Evolutionary conservation across 2,113 vertebrate genomes (phyloP), one percentile per base, ranked within the genome.

Genomic region (Nothocercus nigrocapillus): DNA sequence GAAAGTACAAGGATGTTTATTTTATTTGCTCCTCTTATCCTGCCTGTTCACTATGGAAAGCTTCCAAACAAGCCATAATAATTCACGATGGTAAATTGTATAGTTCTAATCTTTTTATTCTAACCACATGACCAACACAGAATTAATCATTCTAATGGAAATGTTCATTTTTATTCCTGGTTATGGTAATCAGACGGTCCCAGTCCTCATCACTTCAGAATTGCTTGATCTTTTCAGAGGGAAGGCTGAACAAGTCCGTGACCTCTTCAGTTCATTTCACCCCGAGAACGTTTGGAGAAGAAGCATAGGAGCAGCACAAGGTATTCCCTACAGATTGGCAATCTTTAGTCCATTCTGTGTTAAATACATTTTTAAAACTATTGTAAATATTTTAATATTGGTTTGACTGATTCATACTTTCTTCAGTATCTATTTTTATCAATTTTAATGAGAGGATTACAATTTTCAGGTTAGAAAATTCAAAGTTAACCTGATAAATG

Each of bases 311-410:
- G 25, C 30, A 61, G 63, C 32, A 25, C 36, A 64, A 15, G 17
- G 7, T 42, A 89, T 62, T 85, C 44, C 42, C 8, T 58, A 45
- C 25, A 70, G 53, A 88, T 32, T 54, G 58, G 58, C 20, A 82
- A 36, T 56, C 32, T 77, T 86, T 49, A 74, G 14, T 79, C 20
- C 22, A 90, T 82, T 90, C 42, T 32, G 66, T 22, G 94, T 61
- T 58, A 70, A 78, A 79, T 82, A 63, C 70, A 18, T 34, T 72
- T 92, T 93, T 77, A 11, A 70, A 36, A 89, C 6, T 32, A 34
- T 58, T 51, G 78, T 90, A 90, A 94, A 95, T 94, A 91, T 89
- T 87, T 94, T 94, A 91, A 85, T 81, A 72, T 64, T 77, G 34
- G 15, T 90, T 93, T 88, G 51, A 12, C n/a, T 85, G 73, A 88